Conservation (phyloP, 1,140 invertebrate genomes). For the Leptopilina clavipes region DNA sequence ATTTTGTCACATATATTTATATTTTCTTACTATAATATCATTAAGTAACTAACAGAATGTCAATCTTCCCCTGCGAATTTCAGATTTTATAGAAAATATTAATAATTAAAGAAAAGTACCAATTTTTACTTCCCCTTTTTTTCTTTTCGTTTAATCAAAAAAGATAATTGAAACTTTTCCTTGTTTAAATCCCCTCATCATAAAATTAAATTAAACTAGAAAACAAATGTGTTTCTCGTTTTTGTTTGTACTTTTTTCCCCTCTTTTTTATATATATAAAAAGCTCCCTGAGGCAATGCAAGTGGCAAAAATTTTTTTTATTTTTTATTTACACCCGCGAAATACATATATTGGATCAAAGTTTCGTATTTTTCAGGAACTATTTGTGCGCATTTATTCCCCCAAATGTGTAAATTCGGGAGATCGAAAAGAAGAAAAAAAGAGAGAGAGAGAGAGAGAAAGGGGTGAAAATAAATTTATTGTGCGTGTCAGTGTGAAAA, state of each 20-base stretch:
- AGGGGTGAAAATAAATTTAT: conserved; percentile 51
- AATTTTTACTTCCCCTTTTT: too few species aligned
- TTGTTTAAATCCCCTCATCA: neutral
- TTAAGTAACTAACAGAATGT: too few species aligned
- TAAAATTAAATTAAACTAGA: neutral
- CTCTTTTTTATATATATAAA: neutral
- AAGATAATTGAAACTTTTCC: neutral
- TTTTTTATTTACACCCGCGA: conserved; percentile 29
- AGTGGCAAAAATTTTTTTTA: neutral
- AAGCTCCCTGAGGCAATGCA: neutral
- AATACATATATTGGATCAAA: neutral
- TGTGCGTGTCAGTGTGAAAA: conserved; percentile 43
- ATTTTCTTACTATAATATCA: too few species aligned
- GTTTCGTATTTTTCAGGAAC: conserved; percentile 21
- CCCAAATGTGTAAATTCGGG: conserved; percentile 49
- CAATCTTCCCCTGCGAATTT: too few species aligned
- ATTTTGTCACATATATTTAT: too few species aligned
- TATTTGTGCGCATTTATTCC: conserved; percentile 25
- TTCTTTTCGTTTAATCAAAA: too few species aligned
- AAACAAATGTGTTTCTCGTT: neutral
- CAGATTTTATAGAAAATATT: too few species aligned
- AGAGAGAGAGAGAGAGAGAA: too few species aligned
- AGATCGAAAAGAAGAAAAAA: neutral
- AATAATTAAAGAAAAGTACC: too few species aligned
- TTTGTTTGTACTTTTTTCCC: conserved; percentile 14